phyloP scores from a whole-genome alignment of 1,140 invertebrate genomes.

The Asobara japonica region DNA sequence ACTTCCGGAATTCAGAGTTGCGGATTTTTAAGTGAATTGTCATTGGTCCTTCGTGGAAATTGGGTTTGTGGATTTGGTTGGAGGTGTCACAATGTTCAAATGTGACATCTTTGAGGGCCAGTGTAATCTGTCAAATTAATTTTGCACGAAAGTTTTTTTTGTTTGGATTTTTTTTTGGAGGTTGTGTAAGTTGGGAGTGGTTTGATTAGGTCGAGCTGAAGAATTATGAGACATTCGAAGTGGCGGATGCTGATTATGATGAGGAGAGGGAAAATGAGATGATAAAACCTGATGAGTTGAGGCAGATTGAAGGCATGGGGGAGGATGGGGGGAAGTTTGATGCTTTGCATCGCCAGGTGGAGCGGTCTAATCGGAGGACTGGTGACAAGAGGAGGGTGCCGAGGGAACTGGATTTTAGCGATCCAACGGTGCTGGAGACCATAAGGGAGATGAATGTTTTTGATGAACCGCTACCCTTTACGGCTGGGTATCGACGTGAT shows the following conservation, averaged over 20 bases:
- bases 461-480: constrained; percentile 40
- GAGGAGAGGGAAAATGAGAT: constrained; percentile 53
- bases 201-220: constrained; percentile 41
- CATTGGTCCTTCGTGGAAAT: not conserved
- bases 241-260: constrained; percentile 48
- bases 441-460: constrained; percentile 36
- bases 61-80: too few relatives aligned
- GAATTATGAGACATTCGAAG: constrained; percentile 45
- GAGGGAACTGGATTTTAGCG: not conserved
- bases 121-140: too few relatives aligned
- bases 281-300: constrained; percentile 47
- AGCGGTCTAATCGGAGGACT: constrained; percentile 45
- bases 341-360: constrained; percentile 51
- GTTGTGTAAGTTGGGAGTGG: not conserved
- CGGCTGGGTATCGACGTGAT: constrained; percentile 48
- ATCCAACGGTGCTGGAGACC: constrained; percentile 19
- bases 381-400: not conserved
- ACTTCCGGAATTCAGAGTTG: constrained; percentile 43
- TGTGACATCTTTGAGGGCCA: too few relatives aligned
- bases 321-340: constrained; percentile 46
- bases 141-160: too few relatives aligned
- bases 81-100: too few relatives aligned
- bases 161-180: not conserved
- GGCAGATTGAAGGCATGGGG: constrained; percentile 32
- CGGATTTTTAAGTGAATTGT: constrained; percentile 16